Base-by-base conservation (phyloP, 92 coral and sea anemone genomes). In the Siderastrea siderea region DNA sequence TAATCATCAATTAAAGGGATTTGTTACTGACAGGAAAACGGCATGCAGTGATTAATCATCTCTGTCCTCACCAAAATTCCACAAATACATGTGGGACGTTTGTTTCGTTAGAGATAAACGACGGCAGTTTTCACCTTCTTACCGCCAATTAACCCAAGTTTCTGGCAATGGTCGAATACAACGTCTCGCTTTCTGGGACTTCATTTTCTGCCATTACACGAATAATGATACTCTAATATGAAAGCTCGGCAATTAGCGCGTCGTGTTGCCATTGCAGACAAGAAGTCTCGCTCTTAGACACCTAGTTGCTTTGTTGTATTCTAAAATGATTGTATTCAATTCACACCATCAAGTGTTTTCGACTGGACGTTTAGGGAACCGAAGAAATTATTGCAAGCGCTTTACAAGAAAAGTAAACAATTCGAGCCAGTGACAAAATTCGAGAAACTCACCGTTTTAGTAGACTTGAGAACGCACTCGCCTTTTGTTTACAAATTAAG, bases 1-100 rank as follows among this genome's bases (percentile, higher is more conserved):
- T 95, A 95, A 94, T 93, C 94, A 93, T 86, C 93, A 91, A 93
- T 95, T 95, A 95, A 86, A 89, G 85, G 69, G 87, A 84, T 74
- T 74, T 84, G 17, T 52, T 73, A 84, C 13, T 84, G 87, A 84
- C 87, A 84, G 79, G 74, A 64, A 74, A 60, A 58, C 80, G 86
- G 65, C 78, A 70, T 72, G 80, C 63, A 38, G 74, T 19, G 16
- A 74, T 72, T 84, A 84, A 84, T 74, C 74, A 66, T 16, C 43
- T 65, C 68, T 74, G 87, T 74, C 26, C 79, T 50, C 63, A 53
- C 47, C 68, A 45, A 43, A 84, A 84, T 84, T 84, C 87, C 80
- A 26, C 61, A 60, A 64, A 84, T 84, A 26, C 61, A 65, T 74
- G 51, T 50, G 80, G 63, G 26, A 47, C 17, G 79, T 62, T 74